Conservation (phyloP, 2,888 invertebrate genomes). For the Netelia melanura region DNA sequence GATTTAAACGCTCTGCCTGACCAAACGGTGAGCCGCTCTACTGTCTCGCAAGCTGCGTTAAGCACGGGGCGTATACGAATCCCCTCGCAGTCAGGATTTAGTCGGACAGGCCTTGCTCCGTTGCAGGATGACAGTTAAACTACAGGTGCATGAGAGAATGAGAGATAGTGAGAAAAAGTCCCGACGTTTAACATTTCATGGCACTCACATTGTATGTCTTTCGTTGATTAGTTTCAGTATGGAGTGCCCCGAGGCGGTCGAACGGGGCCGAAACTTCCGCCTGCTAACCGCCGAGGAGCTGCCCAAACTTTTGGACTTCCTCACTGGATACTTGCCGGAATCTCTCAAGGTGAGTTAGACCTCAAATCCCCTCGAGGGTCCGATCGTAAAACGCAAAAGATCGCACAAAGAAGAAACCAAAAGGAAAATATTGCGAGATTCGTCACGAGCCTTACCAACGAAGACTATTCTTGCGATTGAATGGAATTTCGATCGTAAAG, state of each 20-base stretch:
- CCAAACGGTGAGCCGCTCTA: conserved; percentile 28
- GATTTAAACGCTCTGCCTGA: conserved; percentile 14
- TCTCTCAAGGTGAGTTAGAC: conserved; percentile 91
- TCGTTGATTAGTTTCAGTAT: conserved; percentile 76
- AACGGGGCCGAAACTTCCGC: conserved; percentile 90
- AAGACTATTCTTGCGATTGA: background rate
- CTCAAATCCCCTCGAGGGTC: conserved; percentile 18
- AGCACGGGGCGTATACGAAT: background rate
- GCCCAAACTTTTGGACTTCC: conserved; percentile 92
- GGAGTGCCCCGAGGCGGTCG: conserved; percentile 82
- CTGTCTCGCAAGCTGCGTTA: conserved; percentile 31
- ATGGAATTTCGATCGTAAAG: background rate
- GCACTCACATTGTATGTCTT: background rate
- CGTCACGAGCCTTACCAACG: background rate
- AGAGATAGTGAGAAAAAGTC: background rate
- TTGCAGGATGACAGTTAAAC: conserved; percentile 16
- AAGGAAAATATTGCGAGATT: background rate
- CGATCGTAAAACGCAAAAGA: background rate
- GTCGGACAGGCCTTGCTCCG: conserved; percentile 18
- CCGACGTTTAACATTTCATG: conserved; percentile 26
- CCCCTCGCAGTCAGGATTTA: conserved; percentile 7
- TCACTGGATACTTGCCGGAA: conserved; percentile 93
- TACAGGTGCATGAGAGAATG: background rate
- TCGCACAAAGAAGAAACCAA: background rate
- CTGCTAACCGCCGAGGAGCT: conserved; percentile 94